These are phyloP conservation scores for Falcaria lacertinaria DNA, from an alignment of 2,888 invertebrate species.

Conservation along the genomic window DNA sequence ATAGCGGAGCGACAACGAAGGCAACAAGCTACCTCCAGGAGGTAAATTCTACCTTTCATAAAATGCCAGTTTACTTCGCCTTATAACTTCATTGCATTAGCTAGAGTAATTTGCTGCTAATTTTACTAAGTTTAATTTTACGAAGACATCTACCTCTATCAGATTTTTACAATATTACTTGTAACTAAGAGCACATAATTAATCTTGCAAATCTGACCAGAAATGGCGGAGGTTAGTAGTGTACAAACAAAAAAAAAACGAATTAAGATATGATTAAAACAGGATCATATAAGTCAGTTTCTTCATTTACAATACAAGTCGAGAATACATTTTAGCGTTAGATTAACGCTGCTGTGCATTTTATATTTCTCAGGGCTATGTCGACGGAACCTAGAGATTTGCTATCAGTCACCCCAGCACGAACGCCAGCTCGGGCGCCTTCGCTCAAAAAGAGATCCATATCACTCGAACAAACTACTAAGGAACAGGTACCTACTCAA, in stretches of 20 bases:
- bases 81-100: neutral
- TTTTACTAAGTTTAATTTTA: too few relatives aligned
- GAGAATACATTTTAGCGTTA: too few relatives aligned
- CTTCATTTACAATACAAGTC: too few relatives aligned
- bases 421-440: slow-evolving; percentile 61
- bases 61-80: neutral
- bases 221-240: too few relatives aligned
- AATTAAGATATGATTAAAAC: too few relatives aligned
- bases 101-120: too few relatives aligned
- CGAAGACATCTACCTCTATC: too few relatives aligned
- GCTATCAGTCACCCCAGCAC: slow-evolving; percentile 54
- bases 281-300: too few relatives aligned
- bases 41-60: slow-evolving; percentile 29
- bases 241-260: too few relatives aligned
- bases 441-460: slow-evolving; percentile 76
- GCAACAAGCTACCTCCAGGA: slow-evolving; percentile 60
- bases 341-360: neutral
- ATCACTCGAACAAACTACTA: slow-evolving; percentile 72
- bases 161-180: too few relatives aligned
- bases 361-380: slow-evolving; percentile 52
- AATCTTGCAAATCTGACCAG: too few relatives aligned
- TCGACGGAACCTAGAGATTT: slow-evolving; percentile 73
- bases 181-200: too few relatives aligned
- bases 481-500: slow-evolving; percentile 66
- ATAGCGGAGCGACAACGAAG: slow-evolving; percentile 66